These are phyloP conservation scores for Machimus rusticus DNA, from an alignment of 2,888 invertebrate species.

Conservation along the genomic window DNA sequence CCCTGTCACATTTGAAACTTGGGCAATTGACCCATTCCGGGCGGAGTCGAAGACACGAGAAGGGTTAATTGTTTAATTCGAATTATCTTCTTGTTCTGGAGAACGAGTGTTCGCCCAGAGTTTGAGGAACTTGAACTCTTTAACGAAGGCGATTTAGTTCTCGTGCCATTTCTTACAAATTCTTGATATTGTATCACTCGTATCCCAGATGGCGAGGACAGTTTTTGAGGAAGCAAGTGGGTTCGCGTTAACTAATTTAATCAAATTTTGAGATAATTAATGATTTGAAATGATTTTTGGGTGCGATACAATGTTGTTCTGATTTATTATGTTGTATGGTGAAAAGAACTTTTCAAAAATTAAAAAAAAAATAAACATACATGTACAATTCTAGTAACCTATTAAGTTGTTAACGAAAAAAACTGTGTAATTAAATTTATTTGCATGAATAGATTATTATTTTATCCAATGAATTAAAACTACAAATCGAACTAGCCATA, in stretches of 20 bases:
- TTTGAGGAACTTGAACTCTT: conserved; percentile 23
- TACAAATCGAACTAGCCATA: background rate
- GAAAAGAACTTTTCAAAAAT: no score
- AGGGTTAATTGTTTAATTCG: conserved; percentile 39
- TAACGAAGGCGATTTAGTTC: background rate
- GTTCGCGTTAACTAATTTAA: background rate
- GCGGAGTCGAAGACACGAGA: background rate
- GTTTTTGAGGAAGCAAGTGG: background rate
- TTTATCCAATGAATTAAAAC: no score
- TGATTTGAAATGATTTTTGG: background rate
- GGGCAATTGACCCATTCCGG: conserved; percentile 11
- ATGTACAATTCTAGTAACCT: no score
- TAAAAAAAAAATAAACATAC: background rate
- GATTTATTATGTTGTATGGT: background rate
- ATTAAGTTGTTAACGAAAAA: no score
- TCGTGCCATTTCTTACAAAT: background rate
- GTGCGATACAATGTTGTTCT: background rate
- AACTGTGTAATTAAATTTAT: no score
- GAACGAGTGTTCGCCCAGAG: background rate
- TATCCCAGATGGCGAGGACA: background rate
- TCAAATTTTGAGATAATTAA: background rate
- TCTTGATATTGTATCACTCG: background rate
- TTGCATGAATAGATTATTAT: no score
- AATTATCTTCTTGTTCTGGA: conserved; percentile 15
- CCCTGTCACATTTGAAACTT: background rate